Conservation (phyloP, 2,113 vertebrate species). For the Phodopus roborovskii region DNA sequence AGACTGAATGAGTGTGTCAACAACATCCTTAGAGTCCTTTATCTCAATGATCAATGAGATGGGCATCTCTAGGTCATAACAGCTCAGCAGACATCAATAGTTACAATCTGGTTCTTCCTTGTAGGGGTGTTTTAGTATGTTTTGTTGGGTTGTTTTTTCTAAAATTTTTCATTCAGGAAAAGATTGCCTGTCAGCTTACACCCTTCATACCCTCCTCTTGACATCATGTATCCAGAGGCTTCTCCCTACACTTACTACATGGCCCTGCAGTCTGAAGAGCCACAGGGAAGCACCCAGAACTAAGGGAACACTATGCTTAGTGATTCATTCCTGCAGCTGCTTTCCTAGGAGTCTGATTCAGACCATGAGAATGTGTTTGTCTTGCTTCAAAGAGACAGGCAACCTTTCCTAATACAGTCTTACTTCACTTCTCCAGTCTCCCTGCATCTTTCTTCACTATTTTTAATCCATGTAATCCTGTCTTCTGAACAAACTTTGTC, state of each 20-base stretch:
- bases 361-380: conserved; percentile 44
- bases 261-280: neutral
- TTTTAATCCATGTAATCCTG: conserved; percentile 42
- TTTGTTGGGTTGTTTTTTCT: neutral
- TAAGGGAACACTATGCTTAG: neutral
- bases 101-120: neutral
- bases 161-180: neutral
- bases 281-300: neutral
- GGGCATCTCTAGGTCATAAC: conserved; percentile 36
- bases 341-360: conserved; percentile 30
- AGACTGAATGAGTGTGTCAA: conserved; percentile 29
- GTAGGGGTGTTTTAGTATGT: neutral
- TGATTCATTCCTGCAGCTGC: neutral
- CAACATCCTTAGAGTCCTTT: conserved; percentile 54
- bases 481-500: conserved; percentile 41
- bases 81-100: conserved; percentile 43
- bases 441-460: neutral
- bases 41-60: conserved; percentile 53
- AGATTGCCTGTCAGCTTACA: neutral
- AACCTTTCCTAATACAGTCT: conserved; percentile 62
- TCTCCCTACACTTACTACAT: neutral
- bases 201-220: neutral
- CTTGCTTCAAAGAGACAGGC: conserved; percentile 46
- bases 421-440: neutral
- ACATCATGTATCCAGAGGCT: neutral